Conservation (phyloP, 2,888 invertebrate genomes). For the Limnephilus rhombicus region DNA sequence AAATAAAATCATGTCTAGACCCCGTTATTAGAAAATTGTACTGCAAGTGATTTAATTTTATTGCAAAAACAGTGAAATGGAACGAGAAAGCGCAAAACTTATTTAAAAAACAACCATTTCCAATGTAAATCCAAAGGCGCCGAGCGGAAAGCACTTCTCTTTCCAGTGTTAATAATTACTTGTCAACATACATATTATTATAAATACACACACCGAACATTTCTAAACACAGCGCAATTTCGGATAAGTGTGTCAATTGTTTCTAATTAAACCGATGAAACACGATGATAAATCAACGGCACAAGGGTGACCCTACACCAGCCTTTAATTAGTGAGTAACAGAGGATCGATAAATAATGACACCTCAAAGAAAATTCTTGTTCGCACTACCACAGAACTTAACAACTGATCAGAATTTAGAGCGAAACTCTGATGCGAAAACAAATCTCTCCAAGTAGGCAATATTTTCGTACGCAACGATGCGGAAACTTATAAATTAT, state of each 20-base stretch:
- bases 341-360: neutral
- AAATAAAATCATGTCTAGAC: neutral
- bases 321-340: neutral
- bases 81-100: constrained; percentile 43
- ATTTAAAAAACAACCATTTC: constrained; percentile 31
- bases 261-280: constrained; percentile 12
- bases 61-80: constrained; percentile 21
- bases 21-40: constrained; percentile 5
- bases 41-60: neutral
- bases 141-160: constrained; percentile 45
- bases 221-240: constrained; percentile 33
- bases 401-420: neutral
- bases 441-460: neutral
- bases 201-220: neutral
- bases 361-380: neutral
- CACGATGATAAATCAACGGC: neutral
- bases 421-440: neutral
- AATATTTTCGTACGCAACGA: neutral
- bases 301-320: neutral
- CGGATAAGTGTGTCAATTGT: constrained; percentile 48
- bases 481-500: neutral
- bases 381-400: neutral
- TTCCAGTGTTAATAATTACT: neutral
- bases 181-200: constrained; percentile 27
- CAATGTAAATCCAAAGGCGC: constrained; percentile 23